Evolutionary conservation across 2,888 invertebrate species (phyloP).

Genomic region (Parthenolecanium corni): DNA sequence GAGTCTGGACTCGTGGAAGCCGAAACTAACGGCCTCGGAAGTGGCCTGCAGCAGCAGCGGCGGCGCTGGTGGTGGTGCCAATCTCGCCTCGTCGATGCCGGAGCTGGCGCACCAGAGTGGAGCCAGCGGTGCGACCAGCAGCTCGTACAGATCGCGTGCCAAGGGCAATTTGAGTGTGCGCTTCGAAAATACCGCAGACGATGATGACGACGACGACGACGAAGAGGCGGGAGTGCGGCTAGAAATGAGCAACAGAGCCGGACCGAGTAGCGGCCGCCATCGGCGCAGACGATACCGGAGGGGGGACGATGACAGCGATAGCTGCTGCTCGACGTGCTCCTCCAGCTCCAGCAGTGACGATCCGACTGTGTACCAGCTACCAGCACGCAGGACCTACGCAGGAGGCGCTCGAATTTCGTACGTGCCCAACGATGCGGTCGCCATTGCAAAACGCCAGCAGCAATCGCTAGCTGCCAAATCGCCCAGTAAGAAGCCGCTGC

Average conservation of each 20-base stretch:
- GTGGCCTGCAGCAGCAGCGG: background rate
- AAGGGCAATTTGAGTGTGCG: slow-evolving; percentile 43
- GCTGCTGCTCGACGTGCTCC: slow-evolving; percentile 77
- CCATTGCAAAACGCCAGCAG: slow-evolving; percentile 47
- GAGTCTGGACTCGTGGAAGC: slow-evolving; percentile 46
- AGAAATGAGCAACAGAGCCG: background rate
- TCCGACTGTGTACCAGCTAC: slow-evolving; percentile 73
- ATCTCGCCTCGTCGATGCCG: slow-evolving; percentile 51
- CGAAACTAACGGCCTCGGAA: slow-evolving; percentile 33
- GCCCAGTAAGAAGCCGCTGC: slow-evolving; percentile 30
- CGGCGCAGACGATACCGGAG: slow-evolving; percentile 27
- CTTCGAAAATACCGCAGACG: slow-evolving; percentile 40
- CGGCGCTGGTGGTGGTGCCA: background rate
- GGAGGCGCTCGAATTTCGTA: slow-evolving; percentile 85
- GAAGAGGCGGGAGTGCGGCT: background rate
- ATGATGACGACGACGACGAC: slow-evolving; percentile 5
- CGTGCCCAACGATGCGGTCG: slow-evolving; percentile 82
- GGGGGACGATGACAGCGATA: slow-evolving; percentile 58
- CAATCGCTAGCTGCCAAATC: slow-evolving; percentile 14
- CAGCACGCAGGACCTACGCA: slow-evolving; percentile 69
- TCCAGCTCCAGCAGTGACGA: slow-evolving; percentile 65
- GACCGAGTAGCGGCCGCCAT: slow-evolving; percentile 4
- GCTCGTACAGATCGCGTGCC: slow-evolving; percentile 37
- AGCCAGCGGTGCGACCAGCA: slow-evolving; percentile 34
- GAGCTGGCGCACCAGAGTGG: slow-evolving; percentile 41